Evolutionary conservation across 2,113 vertebrate species (phyloP), one percentile per base, ranked within the genome.

Genomic region (Bos javanicus): DNA sequence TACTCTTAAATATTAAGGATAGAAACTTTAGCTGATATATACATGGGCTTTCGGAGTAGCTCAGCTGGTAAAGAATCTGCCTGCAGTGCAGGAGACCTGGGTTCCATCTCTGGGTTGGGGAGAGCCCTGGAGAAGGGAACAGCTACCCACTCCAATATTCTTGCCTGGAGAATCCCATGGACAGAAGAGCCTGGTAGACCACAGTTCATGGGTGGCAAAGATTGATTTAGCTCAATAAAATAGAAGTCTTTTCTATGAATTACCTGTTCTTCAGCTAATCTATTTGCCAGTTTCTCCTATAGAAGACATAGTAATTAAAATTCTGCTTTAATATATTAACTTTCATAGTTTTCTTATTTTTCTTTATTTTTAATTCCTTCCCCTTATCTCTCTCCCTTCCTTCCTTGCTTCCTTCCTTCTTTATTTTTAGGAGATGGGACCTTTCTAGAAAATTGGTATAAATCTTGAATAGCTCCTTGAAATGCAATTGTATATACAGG

Each of bases 331-430:
- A 81, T 84, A 91, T 4, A 19, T 78, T 28, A 43, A 7, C 1
- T 76, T 60, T 56, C 16, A 0, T 56, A 60, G 7, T 23, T 62
- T 17, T 26, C 10, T 84, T 7, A 5, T 36, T 71, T 26, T 16
- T 62, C 3, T 16, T 60, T 36, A 21, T 46, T 5, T 87, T 64
- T 6, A 25, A 36, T 54, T 19, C 9, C 7, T 11, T 15, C 5
- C 6, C 8, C 9, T 4, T 28, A 16, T 3, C 33, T 46, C 9
- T 25, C 7, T 3, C 11, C 10, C 9, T 30, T 2, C 43, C 4
- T 4, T 36, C 0, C 7, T 62, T 39, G 28, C 1, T 39, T 25
- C 46, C 23, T 50, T 6, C 25, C 7, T 28, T n/a, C 0, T 2
- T 87, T 1, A 23, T 74, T 74, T 43, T 81, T 23, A 91, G 25